Percentiles rank a stretch among this genome's conserved stretches.
Conservation (phyloP, 2,113 vertebrate genomes). For the Nothocercus julius region DNA sequence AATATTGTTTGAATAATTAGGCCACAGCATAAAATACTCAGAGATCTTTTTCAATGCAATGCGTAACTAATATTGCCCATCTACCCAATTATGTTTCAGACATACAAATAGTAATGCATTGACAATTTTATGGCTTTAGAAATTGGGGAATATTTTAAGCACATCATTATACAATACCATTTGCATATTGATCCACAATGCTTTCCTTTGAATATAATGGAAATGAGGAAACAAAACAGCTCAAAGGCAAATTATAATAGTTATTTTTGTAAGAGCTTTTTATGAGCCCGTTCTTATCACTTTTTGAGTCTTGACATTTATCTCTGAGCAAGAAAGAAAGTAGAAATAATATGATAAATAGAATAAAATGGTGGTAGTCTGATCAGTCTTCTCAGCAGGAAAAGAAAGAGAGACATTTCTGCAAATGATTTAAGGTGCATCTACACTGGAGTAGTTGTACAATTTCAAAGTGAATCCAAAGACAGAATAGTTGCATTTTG, state of each 20-base stretch:
- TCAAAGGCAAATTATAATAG: neutral
- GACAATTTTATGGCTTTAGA: neutral
- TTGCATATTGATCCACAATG: neutral
- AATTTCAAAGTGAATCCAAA: neutral
- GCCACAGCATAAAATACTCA: neutral
- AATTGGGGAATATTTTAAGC: neutral
- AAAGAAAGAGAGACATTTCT: neutral
- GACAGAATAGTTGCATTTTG: neutral
- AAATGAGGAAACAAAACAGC: neutral
- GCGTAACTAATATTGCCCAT: neutral
- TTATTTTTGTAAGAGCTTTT: neutral
- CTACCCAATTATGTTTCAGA: neutral
- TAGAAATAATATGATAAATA: neutral
- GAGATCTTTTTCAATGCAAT: neutral
- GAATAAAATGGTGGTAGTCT: neutral
- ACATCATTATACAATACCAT: neutral
- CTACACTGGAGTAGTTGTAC: neutral
- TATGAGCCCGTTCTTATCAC: neutral
- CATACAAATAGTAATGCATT: neutral
- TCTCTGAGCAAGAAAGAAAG: neutral
- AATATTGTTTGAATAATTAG: neutral
- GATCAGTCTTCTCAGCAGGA: neutral
- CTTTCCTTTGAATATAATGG: neutral
- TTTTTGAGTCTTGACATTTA: neutral
- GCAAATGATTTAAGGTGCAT: neutral